These are phyloP conservation scores for Agapornis canus DNA, from an alignment of 2,797 vertebrate genomes.

Conservation along the genomic window DNA sequence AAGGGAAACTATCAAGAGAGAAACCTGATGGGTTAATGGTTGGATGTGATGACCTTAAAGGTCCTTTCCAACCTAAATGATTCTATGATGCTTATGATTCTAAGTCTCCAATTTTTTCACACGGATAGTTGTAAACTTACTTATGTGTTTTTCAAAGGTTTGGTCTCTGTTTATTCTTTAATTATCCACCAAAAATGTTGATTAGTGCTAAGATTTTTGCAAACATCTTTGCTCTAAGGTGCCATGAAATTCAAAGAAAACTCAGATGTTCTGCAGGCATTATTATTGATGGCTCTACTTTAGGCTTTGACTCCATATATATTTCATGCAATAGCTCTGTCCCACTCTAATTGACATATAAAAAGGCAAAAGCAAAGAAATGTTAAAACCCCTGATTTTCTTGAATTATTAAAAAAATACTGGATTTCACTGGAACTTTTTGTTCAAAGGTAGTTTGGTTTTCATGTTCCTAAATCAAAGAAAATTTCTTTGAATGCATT, in stretches of 20 bases:
- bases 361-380: not conserved
- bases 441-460: slow-evolving; percentile 27
- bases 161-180: not conserved
- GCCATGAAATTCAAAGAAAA: slow-evolving; percentile 6
- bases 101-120: not conserved
- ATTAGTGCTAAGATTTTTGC: not conserved
- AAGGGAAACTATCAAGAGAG: not conserved
- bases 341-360: not conserved
- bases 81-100: not conserved
- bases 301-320: not conserved
- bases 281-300: slow-evolving; percentile 1
- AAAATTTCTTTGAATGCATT: not conserved
- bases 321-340: not conserved
- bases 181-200: not conserved
- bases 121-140: not conserved
- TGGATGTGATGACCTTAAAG: not conserved
- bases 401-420: slow-evolving; percentile 9
- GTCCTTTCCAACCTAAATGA: not conserved
- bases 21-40: not conserved
- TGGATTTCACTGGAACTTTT: not conserved
- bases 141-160: not conserved
- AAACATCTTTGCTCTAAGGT: not conserved
- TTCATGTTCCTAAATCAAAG: slow-evolving; percentile 45
- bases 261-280: not conserved
- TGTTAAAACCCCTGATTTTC: not conserved